Conservation (phyloP, 2,113 vertebrate genomes). For the Glaucidium brasilianum region DNA sequence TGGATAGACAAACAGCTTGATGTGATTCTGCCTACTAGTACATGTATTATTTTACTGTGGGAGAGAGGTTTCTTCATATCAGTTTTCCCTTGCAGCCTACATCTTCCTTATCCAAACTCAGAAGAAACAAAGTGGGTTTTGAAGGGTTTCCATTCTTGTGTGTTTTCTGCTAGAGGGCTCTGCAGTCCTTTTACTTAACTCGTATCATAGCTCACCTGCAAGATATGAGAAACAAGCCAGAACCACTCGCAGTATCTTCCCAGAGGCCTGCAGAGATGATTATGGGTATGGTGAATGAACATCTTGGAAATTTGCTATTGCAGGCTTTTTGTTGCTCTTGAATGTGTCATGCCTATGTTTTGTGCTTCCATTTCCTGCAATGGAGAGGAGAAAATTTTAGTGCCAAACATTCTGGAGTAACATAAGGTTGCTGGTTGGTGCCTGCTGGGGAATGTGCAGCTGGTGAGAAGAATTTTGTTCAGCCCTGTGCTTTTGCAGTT, state of each 20-base stretch:
- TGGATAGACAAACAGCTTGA: background rate
- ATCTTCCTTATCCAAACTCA: background rate
- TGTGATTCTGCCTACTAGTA: background rate
- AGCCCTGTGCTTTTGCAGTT: background rate
- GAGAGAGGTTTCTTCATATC: background rate
- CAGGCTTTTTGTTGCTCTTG: background rate
- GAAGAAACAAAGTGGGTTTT: background rate
- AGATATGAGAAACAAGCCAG: background rate
- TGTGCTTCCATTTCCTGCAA: background rate
- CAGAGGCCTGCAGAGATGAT: background rate
- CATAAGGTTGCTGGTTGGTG: background rate
- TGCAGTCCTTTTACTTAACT: background rate
- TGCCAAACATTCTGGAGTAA: background rate
- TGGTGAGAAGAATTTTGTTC: background rate
- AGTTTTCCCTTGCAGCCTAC: background rate
- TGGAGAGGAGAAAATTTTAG: background rate
- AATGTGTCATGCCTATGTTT: background rate
- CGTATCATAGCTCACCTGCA: background rate
- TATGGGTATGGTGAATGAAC: background rate
- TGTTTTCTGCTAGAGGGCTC: background rate
- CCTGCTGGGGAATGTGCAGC: fast-evolving
- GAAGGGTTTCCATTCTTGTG: background rate
- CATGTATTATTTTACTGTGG: background rate
- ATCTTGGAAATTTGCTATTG: background rate
- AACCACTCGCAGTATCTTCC: background rate